Evolutionary conservation across 2,797 vertebrate species (phyloP), one percentile per base, ranked within the genome.

Genomic region (Neoniphon sammara): DNA sequence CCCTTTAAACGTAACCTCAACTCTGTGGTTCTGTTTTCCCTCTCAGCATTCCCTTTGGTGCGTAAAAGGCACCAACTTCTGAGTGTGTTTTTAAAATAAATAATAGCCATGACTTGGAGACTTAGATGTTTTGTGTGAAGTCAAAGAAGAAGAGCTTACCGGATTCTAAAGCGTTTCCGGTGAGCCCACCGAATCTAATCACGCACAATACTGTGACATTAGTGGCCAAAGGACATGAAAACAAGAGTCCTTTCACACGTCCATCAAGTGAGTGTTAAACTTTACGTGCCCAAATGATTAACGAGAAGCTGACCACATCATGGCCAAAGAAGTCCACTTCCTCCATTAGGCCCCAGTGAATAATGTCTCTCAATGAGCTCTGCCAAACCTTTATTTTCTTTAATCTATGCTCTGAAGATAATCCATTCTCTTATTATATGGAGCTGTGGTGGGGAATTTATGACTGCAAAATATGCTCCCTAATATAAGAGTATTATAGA

Each of bases 181-280:
- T 90, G 89, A 90, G 88, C 68, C 69, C 84, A 85, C 87, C 87
- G 83, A 81, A 83, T 87, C 88, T 71, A 88, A 91, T 91, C 67
- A 85, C 70, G 75, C 80, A 89, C 89, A 92, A 91, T 88, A 75
- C 81, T 79, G 80, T 85, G 89, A 92, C 91, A 90, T 89, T 69
- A 66, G 86, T 84, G 85, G 85, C 90, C 89, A 89, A 87, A 89
- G 83, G 85, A 81, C 62, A 55, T 83, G 68, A 83, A 84, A 89
- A 88, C 86, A 77, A 85, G 87, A 72, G 58, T 75, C 74, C 71
- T 90, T 92, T 92, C 87, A 91, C 77, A 85, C 44, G 78, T 91
- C 91, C 78, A 83, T 92, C 89, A 88, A 81, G 81, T 85, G 69
- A 74, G 79, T 75, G 57, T 64, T 55, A 50, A 85, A 88, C 87